A percentile compares a stretch with the other conserved stretches of the same genome.
phyloP scores from a whole-genome alignment of 1,140 invertebrate species.

The Drosophila pseudoananassae region DNA sequence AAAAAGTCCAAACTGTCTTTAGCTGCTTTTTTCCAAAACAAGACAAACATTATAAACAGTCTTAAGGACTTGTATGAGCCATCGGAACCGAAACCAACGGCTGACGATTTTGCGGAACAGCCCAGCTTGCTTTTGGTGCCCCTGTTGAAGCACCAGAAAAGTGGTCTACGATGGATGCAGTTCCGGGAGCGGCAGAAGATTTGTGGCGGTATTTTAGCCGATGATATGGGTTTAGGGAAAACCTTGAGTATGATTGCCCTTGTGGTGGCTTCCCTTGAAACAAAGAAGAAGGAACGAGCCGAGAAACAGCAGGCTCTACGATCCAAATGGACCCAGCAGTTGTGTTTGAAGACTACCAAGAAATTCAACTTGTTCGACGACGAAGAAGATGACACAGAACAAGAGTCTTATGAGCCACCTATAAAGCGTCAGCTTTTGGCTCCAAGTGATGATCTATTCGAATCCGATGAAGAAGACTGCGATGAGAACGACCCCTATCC shows the following conservation, averaged over 20 bases:
- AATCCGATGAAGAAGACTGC: constrained; percentile 4
- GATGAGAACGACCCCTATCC: neutral
- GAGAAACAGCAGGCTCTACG: neutral
- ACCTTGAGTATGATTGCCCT: constrained; percentile 95
- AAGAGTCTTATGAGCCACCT: too few relatives aligned
- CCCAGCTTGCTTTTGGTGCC: constrained; percentile 30
- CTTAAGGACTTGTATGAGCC: constrained; percentile 47
- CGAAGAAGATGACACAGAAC: too few relatives aligned
- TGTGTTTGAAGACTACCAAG: neutral
- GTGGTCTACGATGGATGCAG: constrained; percentile 92
- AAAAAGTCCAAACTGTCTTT: constrained; percentile 5
- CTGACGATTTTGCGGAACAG: constrained; percentile 18
- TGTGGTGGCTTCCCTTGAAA: constrained; percentile 84
- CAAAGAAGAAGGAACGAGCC: neutral
- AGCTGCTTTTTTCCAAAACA: constrained; percentile 48
- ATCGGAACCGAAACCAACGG: neutral
- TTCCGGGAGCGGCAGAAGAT: constrained; percentile 91
- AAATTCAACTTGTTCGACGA: constrained; percentile 33
- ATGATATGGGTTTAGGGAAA: constrained; percentile 86
- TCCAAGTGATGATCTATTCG: neutral
- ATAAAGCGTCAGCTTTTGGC: neutral
- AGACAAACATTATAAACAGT: constrained; percentile 44
- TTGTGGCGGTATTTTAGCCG: constrained; percentile 54
- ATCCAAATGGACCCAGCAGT: constrained; percentile 11
- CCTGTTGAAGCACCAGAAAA: constrained; percentile 43